These are phyloP conservation scores for Opisthocomus hoazin DNA, from an alignment of 2,113 vertebrate genomes.

Conservation along the genomic window DNA sequence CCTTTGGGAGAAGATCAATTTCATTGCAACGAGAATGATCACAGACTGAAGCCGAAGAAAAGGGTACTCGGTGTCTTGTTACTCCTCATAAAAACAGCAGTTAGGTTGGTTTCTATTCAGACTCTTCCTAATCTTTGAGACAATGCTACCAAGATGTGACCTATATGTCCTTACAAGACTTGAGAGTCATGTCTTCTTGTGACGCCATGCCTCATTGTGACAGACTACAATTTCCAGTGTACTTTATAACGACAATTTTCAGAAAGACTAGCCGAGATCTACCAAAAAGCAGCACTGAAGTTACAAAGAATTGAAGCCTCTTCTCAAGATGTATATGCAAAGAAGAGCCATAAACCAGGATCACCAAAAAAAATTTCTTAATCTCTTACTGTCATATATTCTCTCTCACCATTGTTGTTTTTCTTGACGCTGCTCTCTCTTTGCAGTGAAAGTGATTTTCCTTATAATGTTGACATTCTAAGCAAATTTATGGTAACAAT, in stretches of 20 bases:
- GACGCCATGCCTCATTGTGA: neutral
- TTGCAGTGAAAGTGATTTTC: neutral
- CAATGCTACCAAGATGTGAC: neutral
- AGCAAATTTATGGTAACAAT: neutral
- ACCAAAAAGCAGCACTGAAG: neutral
- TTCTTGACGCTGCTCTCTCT: neutral
- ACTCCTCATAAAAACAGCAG: neutral
- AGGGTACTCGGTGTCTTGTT: neutral
- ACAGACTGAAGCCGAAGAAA: neutral
- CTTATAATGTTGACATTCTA: neutral
- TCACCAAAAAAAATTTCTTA: neutral
- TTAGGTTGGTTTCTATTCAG: neutral
- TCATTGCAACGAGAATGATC: neutral
- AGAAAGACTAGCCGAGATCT: neutral
- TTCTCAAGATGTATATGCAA: neutral
- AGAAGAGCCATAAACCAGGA: neutral
- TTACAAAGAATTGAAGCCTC: neutral
- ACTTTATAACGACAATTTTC: neutral
- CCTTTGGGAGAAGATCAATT: neutral
- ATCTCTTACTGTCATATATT: neutral
- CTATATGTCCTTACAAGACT: neutral
- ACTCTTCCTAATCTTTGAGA: neutral
- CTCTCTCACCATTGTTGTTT: neutral
- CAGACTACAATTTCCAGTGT: neutral
- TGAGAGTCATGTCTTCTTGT: neutral